Evolutionary conservation across 2,888 invertebrate species (phyloP), one percentile per base, ranked within the genome.

Genomic region (Folsomia candida): DNA sequence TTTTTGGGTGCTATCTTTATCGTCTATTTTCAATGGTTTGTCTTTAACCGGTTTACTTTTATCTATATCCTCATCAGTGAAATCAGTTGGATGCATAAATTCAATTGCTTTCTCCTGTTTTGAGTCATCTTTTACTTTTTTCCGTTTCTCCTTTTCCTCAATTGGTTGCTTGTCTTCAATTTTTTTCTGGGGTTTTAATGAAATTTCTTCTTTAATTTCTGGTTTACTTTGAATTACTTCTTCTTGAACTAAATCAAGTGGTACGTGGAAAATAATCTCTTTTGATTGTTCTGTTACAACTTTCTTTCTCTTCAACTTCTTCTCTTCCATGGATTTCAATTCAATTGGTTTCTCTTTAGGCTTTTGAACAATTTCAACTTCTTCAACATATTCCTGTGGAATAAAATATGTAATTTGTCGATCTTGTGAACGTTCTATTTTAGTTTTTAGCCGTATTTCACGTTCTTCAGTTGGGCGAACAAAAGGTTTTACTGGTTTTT

Each of bases 301-400:
- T 24, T 25, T 60, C 11, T 11, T 60, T 25, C 22, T 9, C 6
- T 11, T 24, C 14, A 27, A 4, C 24, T 26, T 60, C 60, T 60
- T 60, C n/a, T 60, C 60, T 80, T 84, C 85, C 22, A 79, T 79
- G 58, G 82, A 80, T 2, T 83, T 83, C 67, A 54, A 20, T n/a
- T 85, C 84, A 18, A 90, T 83, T 67, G 86, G 85, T 28, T 22
- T 54, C 4, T 86, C 85, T 83, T 90, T 89, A 72, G 85, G 85
- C 59, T 87, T 83, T 76, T 86, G 88, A 24, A 87, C 85, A 0
- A 88, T 83, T 84, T 92, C 90, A 47, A 87, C 29, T n/a, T 37
- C 63, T 37, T 62, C 63, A 4, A 20, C 47, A 11, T 62, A 62
- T 14, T 62, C 47, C 20, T 62, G 29, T 9, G 47, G 63, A 62